Base-by-base conservation (phyloP, 2,888 invertebrate genomes). In the Antheraea yamamai region DNA sequence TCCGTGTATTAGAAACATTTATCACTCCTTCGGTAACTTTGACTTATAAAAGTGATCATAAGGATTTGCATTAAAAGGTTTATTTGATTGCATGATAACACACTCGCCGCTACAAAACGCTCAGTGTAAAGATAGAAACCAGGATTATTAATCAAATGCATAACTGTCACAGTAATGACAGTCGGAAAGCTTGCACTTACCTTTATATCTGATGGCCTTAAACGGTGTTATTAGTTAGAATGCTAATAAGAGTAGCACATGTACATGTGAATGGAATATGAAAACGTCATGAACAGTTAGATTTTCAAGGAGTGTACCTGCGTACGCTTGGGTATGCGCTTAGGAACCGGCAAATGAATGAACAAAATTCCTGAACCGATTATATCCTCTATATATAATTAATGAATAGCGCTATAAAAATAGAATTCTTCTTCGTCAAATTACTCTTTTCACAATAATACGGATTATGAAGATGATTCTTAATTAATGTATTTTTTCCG, bases 201-300 rank as follows among this genome's bases (percentile, higher is more conserved):
- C 39, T 39, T 39, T 70, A 35, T 16, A 39, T 35, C 35, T 39
- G 18, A 20, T 70, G 39, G n/a, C 74, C 74, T 39, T 75, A 71
- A 23, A 61, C 35, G 58, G 58, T 52, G 39, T 61, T 26, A 58
- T 61, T 71, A 71, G 70, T 75, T 71, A 75, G 71, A 55, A 72
- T 72, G 58, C 72, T 58, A 75, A 75, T 72, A 75, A 58, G 61
- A 74, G n/a, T 70, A 39, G 39, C 74, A 58, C 64, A 26, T n/a
- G 51, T 55, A 30, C 26, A 61, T 71, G 74, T 71, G 72, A 16
- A 47, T 47, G 71, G 74, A 75, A 75, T 75, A 75, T 61, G 72
- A 72, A 74, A 71, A 39, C 35, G 72, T 23, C 14, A 71, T 47
- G 39, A 70, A 75, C 74, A 58, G 74, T 75, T 72, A 74, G 20